Base-by-base conservation (phyloP, 1,140 invertebrate genomes). In the Laodelphax striatellus region DNA sequence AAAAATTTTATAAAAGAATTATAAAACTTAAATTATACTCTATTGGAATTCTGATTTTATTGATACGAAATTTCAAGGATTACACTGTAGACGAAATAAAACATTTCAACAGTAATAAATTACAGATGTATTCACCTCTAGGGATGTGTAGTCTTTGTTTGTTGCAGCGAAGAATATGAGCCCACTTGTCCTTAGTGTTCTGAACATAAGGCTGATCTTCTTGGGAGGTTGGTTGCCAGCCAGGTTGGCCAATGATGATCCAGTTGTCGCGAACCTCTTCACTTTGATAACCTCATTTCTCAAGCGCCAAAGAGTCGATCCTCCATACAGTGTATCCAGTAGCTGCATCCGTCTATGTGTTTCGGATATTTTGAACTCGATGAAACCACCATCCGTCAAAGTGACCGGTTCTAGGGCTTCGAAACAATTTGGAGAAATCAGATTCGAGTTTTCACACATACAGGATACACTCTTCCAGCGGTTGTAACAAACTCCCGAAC, bases 311-410 rank as follows among this genome's bases (percentile, higher is more conserved):
- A 80, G 69, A 0, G 82, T 88, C 14, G 80, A 83, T 2, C 85
- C 85, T 14, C 79, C 76, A 67, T 91, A 92, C 16, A 92, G 76
- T 44, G 80, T 81, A 43, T 90, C 87, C 42, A 93, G 69, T 1
- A 92, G 74, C 69, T 92, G 90, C 82, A 92, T 89, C 68, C 92
- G 74, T 58, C 83, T 77, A 72, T 92, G 90, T 69, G 87, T 89
- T 66, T 93, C 88, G 0, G 88, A 87, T 34, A 92, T 84, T 65
- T 80, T 78, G 62, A 88, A 92, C 66, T 90, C 86, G 0, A 96
- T 72, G 68, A 82, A 88, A 17, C 84, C 85, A 62, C 85, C 88
- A 52, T 84, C 82, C 62, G 76, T 82, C 6, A 97, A 76, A 2
- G 83, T 87, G 19, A 94, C 80, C 8, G 93, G 83, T 67, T 88